Base-by-base conservation (phyloP, 2,113 vertebrate species). In the Leucopsar rothschildi region DNA sequence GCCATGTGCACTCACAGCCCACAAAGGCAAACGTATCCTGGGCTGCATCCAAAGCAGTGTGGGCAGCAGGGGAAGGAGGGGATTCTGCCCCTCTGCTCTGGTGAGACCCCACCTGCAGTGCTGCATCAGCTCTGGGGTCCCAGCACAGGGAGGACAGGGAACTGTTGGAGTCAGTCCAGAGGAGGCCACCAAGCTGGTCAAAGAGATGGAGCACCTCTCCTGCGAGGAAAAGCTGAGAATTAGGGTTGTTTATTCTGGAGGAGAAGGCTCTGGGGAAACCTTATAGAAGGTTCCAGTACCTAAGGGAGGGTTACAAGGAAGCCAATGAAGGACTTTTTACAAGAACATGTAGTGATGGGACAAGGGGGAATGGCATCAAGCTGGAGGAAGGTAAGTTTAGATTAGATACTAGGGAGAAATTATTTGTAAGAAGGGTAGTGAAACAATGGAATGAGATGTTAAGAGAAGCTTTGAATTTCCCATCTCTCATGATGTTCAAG, bases 121-220 rank as follows among this genome's bases (percentile, higher is more conserved):
- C 21, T 50, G 52, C 60, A 59, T 1, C 76, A 57, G 44, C 5
- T 33, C 28, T 66, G 60, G 42, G 3, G 0, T 0, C 28, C 4
- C 68, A 59, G 44, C 28, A n/a, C 3, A n/a, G 12, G 18, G 5
- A 28, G 15, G 52, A 37, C 23, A 24, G 0, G 6, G 37, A 52
- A 0, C 12, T 29, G 2, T 21, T 39, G 53, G 2, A 89, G 16
- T 0, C 1, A 66, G 39, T 66, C 12, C 39, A 53, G 12, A 53
- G 13, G 9, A 39, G 39, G 24, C 7, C 2, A 29, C 5, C 1
- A 5, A 73, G 37, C 14, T 24, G 12, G 18, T 59, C 12, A 52
- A 20, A 52, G 60, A 15, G 28, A 21, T 39, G 39, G 39, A 53
- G 10, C 12, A 37, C 5, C 3, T n/a, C 37, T 45, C 9, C 39